phyloP scores from a whole-genome alignment of 2,888 invertebrate species.

The Empis stercorea region DNA sequence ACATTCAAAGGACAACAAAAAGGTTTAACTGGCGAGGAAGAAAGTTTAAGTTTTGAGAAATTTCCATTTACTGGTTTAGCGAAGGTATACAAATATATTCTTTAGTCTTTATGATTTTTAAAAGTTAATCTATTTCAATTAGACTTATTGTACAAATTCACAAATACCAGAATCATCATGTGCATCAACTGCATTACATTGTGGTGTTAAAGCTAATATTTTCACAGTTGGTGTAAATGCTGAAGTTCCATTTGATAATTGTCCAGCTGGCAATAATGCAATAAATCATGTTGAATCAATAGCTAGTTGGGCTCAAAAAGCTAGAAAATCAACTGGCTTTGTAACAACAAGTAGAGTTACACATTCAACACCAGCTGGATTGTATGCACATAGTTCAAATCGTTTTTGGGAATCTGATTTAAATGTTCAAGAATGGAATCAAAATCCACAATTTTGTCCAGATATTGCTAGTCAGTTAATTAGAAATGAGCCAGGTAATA shows the following conservation, averaged over 20 bases:
- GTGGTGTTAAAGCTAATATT: conserved; percentile 57
- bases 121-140: no score
- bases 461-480: conserved; percentile 67
- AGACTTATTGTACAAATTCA: conserved; percentile 48
- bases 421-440: conserved; percentile 34
- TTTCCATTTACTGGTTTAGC: conserved; percentile 50
- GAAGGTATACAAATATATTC: conserved; percentile 42
- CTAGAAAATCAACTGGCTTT: conserved; percentile 46
- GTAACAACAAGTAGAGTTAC: conserved; percentile 70
- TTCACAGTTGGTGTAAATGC: conserved; percentile 59
- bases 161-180: conserved; percentile 66
- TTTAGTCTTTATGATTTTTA: not conserved
- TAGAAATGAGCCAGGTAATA: conserved; percentile 48
- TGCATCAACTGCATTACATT: conserved; percentile 52
- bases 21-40: conserved; percentile 45
- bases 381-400: conserved; percentile 47
- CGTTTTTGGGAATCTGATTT: conserved; percentile 60
- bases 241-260: conserved; percentile 47
- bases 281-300: conserved; percentile 51
- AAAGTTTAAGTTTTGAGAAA: conserved; percentile 44
- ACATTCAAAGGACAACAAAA: conserved; percentile 49
- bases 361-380: conserved; percentile 62
- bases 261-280: conserved; percentile 43
- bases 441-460: conserved; percentile 34
- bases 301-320: conserved; percentile 50